Percentiles rank a stretch among this genome's conserved stretches.
phyloP scores from a whole-genome alignment of 53 echinoderm and acorn worm genomes.

The Apostichopus leukothele region DNA sequence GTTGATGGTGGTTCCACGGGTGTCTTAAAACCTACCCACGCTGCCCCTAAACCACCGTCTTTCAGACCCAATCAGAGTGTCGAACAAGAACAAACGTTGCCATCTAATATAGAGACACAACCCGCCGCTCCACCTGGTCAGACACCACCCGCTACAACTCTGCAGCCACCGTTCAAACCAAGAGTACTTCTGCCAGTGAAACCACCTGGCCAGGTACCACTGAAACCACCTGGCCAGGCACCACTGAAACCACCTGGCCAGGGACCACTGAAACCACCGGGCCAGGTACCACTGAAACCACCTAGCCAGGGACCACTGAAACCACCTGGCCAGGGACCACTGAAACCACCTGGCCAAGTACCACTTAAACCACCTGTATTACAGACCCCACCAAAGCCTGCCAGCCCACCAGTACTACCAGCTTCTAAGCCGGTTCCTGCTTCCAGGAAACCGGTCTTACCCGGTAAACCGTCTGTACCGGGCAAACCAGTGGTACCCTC shows the following conservation, averaged over 20 bases:
- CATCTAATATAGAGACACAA: background rate
- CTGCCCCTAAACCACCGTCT: conserved; percentile 16
- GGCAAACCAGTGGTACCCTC: conserved; percentile 53
- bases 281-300: conserved; percentile 16
- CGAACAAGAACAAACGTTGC: conserved; percentile 8
- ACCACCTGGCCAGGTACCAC: conserved; percentile 5
- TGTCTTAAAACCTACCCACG: conserved; percentile 1
- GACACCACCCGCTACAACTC: background rate
- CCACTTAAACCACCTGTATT: background rate
- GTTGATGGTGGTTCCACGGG: background rate
- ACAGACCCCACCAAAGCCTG: background rate
- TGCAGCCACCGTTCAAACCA: background rate
- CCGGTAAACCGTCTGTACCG: conserved; percentile 46
- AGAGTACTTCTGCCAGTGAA: background rate
- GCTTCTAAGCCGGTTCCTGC: conserved; percentile 52
- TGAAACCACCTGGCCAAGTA: conserved; percentile 25
- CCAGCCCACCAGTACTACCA: conserved; percentile 14
- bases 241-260: conserved; percentile 4
- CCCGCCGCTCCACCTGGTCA: background rate
- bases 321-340: background rate
- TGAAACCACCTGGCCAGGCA: conserved; percentile 23
- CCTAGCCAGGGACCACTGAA: conserved; percentile 4
- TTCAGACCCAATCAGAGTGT: background rate
- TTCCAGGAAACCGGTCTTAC: conserved; percentile 50
- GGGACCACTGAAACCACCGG: conserved; percentile 9